Base-by-base conservation (phyloP, 2,113 vertebrate genomes). In the Orycteropus afer region DNA sequence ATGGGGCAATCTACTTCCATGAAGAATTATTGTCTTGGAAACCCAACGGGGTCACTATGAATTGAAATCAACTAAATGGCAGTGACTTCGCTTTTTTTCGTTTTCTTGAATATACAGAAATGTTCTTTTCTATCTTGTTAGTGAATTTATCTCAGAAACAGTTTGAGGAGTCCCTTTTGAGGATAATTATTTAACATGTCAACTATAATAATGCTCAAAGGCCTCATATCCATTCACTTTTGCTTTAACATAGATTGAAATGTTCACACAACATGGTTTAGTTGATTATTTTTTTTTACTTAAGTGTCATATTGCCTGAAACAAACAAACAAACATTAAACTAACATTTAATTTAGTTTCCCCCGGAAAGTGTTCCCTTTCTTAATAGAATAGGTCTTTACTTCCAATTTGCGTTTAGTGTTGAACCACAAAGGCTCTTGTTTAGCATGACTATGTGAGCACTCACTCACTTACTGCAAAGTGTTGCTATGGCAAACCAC, bases 211-310 rank as follows among this genome's bases (percentile, higher is more conserved):
- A 81, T 55, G 13, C 17, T 69, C 89, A 82, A 81, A 45, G 65
- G 13, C 11, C 71, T 49, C 22, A 27, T 22, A 3, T n/a, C 15
- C 25, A 1, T 34, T 77, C 45, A 83, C 17, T 76, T 88, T 93
- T 84, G 47, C 23, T 95, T 94, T 92, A 37, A 74, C 12, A 53
- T 42, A 82, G 40, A 69, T 55, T 91, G 40, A 93, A 97, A 80
- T 67, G 4, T 42, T 93, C 17, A 51, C 0, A 80, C 22, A 77
- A 53, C 11, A 63, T 85, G 20, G 10, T 55, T 4, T 55, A 4
- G 9, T 45, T 37, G 23, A 29, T 8, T 29, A 80, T 47, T 29
- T 14, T 29, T 65, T 65, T 65, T 55, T 22, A 2, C 15, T 73
- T 87, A 61, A 86, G 53, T 67, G 57, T 59, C 67, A 49, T 13